Percentiles rank a stretch among this genome's conserved stretches.
phyloP scores from a whole-genome alignment of 2,797 vertebrate species.

The Meriones psammophilus region DNA sequence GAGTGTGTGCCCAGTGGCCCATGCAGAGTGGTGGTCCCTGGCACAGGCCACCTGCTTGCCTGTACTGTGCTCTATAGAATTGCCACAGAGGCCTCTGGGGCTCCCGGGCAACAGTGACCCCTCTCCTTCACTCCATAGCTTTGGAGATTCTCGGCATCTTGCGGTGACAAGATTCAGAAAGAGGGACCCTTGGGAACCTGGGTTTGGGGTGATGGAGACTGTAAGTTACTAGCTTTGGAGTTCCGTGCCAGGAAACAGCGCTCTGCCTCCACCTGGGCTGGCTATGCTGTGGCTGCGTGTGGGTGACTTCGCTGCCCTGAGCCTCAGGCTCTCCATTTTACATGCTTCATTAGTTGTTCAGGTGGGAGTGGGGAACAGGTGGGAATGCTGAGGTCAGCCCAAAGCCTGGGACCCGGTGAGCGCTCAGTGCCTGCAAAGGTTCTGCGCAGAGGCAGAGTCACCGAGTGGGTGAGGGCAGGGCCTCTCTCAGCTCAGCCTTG shows the following conservation, averaged over 20 bases:
- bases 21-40: background rate
- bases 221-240: background rate
- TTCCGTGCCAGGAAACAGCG: background rate
- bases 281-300: background rate
- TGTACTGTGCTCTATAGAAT: background rate
- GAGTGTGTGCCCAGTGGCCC: background rate
- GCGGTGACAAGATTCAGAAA: background rate
- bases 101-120: background rate
- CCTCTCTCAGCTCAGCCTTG: background rate
- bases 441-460: background rate
- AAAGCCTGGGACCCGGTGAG: background rate
- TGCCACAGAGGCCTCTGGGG: background rate
- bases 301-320: conserved; percentile 22
- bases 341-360: background rate
- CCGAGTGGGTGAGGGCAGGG: background rate
- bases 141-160: background rate
- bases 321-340: conserved; percentile 23
- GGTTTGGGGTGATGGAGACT: background rate
- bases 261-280: background rate
- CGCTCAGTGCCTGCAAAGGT: background rate
- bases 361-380: background rate
- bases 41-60: background rate
- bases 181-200: background rate
- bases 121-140: background rate
- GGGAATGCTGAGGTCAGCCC: conserved; percentile 15